phyloP scores from a whole-genome alignment of 2,113 vertebrate species.

The Dipodomys merriami region DNA sequence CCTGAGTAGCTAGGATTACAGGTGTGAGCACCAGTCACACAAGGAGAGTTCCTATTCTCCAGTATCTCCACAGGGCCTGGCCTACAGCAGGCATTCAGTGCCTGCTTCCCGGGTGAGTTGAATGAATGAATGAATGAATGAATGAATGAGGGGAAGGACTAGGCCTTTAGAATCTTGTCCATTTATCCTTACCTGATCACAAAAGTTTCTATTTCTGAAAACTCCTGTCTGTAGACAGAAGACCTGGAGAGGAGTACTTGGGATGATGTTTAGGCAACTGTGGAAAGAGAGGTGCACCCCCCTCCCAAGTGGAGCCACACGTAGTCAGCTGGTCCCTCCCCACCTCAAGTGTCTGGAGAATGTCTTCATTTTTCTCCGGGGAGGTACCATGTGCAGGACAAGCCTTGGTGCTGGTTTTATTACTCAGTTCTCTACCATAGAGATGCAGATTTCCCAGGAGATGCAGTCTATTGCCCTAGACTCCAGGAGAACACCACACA shows the following conservation, averaged over 20 bases:
- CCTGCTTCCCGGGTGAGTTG: not conserved
- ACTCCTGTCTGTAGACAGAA: rapidly evolving
- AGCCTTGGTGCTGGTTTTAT: not conserved
- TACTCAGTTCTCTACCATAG: not conserved
- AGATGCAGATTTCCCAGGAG: slow-evolving; percentile 7
- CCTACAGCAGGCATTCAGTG: not conserved
- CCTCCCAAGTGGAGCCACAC: not conserved
- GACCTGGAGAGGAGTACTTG: too few species aligned
- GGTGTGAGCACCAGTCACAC: too few species aligned
- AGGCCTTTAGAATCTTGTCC: not conserved
- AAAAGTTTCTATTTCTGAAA: not conserved
- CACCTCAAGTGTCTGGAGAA: too few species aligned
- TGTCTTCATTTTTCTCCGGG: not conserved
- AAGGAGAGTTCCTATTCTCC: too few species aligned
- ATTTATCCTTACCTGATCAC: not conserved
- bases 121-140: not conserved
- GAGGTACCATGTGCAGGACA: not conserved
- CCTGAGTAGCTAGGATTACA: too few species aligned
- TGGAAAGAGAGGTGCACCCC: not conserved
- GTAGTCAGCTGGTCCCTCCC: not conserved
- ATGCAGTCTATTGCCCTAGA: not conserved
- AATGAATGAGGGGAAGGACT: not conserved
- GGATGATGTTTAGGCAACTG: too few species aligned
- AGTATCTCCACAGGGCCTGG: not conserved
- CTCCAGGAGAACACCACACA: too few species aligned